Base-by-base conservation (phyloP, 2,113 vertebrate species). In the Glaucidium brasilianum region DNA sequence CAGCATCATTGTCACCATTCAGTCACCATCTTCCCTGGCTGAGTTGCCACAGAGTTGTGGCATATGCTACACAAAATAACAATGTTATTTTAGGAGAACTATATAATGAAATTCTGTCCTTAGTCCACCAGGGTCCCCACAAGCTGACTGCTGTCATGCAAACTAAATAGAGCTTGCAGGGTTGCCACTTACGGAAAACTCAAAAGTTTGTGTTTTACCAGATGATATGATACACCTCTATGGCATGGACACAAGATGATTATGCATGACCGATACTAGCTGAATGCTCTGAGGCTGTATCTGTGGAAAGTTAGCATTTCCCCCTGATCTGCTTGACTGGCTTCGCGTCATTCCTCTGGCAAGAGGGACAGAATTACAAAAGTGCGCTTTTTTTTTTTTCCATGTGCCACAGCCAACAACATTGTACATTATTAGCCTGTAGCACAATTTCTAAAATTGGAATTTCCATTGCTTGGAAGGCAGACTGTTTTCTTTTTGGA, bases 381-480 rank as follows among this genome's bases (percentile, higher is more conserved):
- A 91, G 66, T n/a, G n/a, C n/a, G n/a, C 14, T 63, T 73, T 81
- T 41, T 10, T 39, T 26, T 82, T 49, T 97, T 97, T 96, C 91
- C 91, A 74, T 91, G 67, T 83, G 74, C 80, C 84, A 93, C 69
- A 95, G 95, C 95, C 97, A 97, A 95, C 79, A 86, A 80, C 77
- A 55, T 91, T 83, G 39, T 91, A 30, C 4, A 0, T 52, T 94
- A 76, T 74, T 93, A 88, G 67, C 94, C 60, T 41, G 41, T 59
- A 87, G 69, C 78, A 88, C 66, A 76, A 72, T 89, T 84, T 96
- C 93, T 89, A 97, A 96, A 97, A 93, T 37, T 96, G 88, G 73
- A 96, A 95, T 93, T 96, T 97, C 86, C 78, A 95, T 72, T 95
- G 94, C 96, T 97, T 94, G 95, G 73, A 97, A 97, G 37, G 76